Conservation (phyloP, 2,113 vertebrate species). For the Cyprinodon tularosa region DNA sequence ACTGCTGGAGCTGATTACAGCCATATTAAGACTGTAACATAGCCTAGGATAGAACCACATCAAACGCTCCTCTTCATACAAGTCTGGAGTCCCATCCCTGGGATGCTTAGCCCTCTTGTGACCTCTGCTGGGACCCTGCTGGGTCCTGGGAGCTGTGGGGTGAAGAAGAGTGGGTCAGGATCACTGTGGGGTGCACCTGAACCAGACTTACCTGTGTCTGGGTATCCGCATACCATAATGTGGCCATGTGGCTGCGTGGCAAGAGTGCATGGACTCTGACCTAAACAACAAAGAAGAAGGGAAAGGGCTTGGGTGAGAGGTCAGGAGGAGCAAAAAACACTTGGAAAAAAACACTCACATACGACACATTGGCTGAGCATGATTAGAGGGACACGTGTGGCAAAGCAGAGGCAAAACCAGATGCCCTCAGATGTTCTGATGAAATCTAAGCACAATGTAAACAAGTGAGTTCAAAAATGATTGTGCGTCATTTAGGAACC, state of each 20-base stretch:
- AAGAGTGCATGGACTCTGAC: slow-evolving; percentile 68
- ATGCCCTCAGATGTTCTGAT: slow-evolving; percentile 53
- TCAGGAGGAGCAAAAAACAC: slow-evolving; percentile 62
- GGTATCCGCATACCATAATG: slow-evolving; percentile 69
- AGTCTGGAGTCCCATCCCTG: slow-evolving; percentile 76
- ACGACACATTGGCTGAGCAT: slow-evolving; percentile 66
- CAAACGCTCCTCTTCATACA: slow-evolving; percentile 79
- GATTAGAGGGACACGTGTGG: slow-evolving; percentile 69
- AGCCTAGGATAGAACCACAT: slow-evolving; percentile 72
- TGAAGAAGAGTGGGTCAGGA: slow-evolving; percentile 60
- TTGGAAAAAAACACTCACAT: slow-evolving; percentile 69
- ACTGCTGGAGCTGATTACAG: slow-evolving; percentile 89
- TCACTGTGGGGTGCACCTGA: slow-evolving; percentile 71
- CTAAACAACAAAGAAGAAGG: slow-evolving; percentile 75
- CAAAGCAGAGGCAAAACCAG: slow-evolving; percentile 66
- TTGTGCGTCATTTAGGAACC: slow-evolving; percentile 6
- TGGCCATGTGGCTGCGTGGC: slow-evolving; percentile 59
- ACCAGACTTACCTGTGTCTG: slow-evolving; percentile 75
- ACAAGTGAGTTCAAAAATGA: slow-evolving; percentile 24
- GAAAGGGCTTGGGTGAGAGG: slow-evolving; percentile 73
- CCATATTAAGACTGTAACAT: slow-evolving; percentile 83
- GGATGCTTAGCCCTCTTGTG: slow-evolving; percentile 73
- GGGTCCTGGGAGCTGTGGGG: slow-evolving; percentile 64
- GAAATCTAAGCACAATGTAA: slow-evolving; percentile 56
- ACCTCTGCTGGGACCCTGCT: slow-evolving; percentile 74